Evolutionary conservation across 2,113 vertebrate genomes (phyloP), one percentile per base, ranked within the genome.

Genomic region (Syngnathoides biaculeatus): DNA sequence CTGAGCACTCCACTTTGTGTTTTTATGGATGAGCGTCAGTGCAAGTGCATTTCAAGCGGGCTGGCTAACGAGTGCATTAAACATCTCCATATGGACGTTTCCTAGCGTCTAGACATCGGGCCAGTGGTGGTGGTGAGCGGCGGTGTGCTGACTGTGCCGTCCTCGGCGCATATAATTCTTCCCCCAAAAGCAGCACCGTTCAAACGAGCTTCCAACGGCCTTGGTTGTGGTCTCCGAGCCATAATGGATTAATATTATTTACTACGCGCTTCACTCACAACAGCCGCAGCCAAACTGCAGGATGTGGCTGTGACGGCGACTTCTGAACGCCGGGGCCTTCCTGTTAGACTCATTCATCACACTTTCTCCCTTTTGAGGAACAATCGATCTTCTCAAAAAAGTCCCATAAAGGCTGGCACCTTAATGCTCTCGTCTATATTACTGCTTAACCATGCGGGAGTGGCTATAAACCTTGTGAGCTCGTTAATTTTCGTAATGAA

Each of bases 21-120:
- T 91, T 92, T 92, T 92, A 92, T 90, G 86, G 87, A 86, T 85
- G 88, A 86, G 86, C 88, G 85, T 91, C 88, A 90, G 86, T 88
- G 85, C 88, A 89, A 90, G 86, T 86, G 84, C 84, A 88, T 90
- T 91, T 89, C 83, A 90, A 90, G 85, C 85, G 87, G 84, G 86
- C 85, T 73, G 72, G 77, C 90, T 91, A 92, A 92, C 89, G 91
- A 91, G 90, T 84, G 83, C 82, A 89, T 87, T 92, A 91, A 92
- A 86, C 84, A 89, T 85, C 82, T 91, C 90, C 91, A 91, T 90
- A 90, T 90, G 91, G 82, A 88, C 55, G 35, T 75, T 77, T 73
- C 84, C 83, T 78, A 79, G 73, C 77, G 84, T 88, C 89, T 89
- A 89, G 89, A 90, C 86, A 85, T 79, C 83, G 81, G 84, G 83